A percentile compares a stretch with the other conserved stretches of the same genome.
Evolutionary conservation across 2,797 vertebrate species (phyloP).

Genomic region (Hippocampus kuda): DNA sequence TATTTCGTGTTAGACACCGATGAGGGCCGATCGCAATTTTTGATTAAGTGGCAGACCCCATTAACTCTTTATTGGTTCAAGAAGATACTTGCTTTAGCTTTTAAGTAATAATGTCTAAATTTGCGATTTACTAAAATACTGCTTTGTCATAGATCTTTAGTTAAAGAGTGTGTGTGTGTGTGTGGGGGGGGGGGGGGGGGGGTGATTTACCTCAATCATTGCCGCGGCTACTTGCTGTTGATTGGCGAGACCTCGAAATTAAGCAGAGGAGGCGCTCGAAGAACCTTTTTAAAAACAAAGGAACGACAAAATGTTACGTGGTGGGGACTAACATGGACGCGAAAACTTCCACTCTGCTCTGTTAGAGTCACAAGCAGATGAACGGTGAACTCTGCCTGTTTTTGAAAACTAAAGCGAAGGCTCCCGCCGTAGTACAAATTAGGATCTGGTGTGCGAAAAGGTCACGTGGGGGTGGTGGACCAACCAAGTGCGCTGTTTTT

Average conservation of each 20-base stretch:
- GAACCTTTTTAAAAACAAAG: background rate
- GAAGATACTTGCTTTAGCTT: no score
- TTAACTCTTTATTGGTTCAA: no score
- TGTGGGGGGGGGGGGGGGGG: no score
- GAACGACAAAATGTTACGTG: background rate
- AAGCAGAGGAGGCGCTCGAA: background rate
- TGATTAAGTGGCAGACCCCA: no score
- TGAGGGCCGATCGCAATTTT: no score
- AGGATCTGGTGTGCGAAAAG: slow-evolving; percentile 53
- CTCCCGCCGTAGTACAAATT: slow-evolving; percentile 41
- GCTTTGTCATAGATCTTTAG: background rate
- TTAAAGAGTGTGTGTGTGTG: no score
- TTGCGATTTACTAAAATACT: background rate
- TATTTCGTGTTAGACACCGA: no score
- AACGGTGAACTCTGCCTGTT: rapidly evolving
- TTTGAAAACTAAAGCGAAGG: slow-evolving; percentile 33
- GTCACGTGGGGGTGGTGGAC: slow-evolving; percentile 13
- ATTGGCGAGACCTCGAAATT: background rate
- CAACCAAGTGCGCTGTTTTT: background rate
- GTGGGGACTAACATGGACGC: background rate
- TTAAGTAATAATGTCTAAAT: no score
- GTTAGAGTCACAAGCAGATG: slow-evolving; percentile 6
- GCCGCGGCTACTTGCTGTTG: background rate
- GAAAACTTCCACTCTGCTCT: background rate
- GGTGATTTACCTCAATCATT: slow-evolving; percentile 58